These are phyloP conservation scores for Bovichtus diacanthus DNA, from an alignment of 2,797 vertebrate species.

Conservation along the genomic window DNA sequence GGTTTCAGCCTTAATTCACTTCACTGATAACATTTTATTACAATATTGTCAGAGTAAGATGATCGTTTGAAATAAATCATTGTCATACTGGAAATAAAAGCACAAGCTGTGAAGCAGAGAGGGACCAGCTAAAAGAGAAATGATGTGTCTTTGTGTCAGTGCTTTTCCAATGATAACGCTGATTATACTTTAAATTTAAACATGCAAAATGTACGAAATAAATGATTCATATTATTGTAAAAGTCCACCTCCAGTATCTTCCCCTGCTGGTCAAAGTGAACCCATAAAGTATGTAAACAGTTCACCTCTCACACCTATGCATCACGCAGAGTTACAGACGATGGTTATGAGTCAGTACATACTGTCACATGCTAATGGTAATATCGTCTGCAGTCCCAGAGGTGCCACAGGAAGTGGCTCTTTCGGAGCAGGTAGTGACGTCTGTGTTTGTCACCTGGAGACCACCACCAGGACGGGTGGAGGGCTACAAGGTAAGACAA, in stretches of 20 bases:
- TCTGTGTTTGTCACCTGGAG: conserved; percentile 88
- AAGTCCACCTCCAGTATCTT: neutral
- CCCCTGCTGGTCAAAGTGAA: conserved; percentile 8
- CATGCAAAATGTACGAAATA: neutral
- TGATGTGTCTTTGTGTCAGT: neutral
- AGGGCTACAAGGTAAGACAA: conserved; percentile 87
- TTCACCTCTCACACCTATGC: neutral
- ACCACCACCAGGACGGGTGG: conserved; percentile 82
- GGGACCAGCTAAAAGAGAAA: neutral
- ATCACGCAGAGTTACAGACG: neutral
- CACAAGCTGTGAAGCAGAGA: conserved; percentile 5
- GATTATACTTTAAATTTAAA: neutral
- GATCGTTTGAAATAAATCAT: conserved; percentile 27
- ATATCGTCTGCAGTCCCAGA: conserved; percentile 83
- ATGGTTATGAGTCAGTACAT: conserved; percentile 9
- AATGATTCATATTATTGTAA: neutral
- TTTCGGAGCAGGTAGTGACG: conserved; percentile 84
- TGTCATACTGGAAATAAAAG: conserved; percentile 10
- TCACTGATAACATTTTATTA: conserved; percentile 29
- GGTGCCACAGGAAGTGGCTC: conserved; percentile 83
- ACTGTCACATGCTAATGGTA: conserved; percentile 14
- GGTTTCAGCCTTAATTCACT: conserved; percentile 10
- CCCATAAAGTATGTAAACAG: neutral
- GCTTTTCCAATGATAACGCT: neutral
- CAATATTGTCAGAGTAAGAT: neutral